Base-by-base conservation (phyloP, 2,797 vertebrate species). In the Xenentodon cancila region DNA sequence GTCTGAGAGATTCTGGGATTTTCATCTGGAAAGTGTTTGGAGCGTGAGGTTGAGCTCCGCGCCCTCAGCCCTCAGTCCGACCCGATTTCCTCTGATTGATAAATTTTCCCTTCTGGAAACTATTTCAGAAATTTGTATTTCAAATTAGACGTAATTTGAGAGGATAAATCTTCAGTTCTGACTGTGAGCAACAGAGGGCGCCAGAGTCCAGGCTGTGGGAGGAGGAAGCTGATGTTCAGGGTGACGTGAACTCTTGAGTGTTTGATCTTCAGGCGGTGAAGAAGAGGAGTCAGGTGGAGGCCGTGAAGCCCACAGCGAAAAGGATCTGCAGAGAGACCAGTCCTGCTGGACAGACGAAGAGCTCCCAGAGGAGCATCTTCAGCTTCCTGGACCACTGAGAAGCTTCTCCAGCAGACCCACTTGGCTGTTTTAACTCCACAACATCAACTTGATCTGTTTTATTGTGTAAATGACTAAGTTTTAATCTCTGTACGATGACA, bases 321-420 rank as follows among this genome's bases (percentile, higher is more conserved):
- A 81, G 92, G 17, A 45, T 84, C 4, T 92, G 93, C 64, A 79
- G 65, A 9, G 83, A 82, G 49, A 82, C 71, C 68, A 51, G 58
- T n/a, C 40, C 76, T 47, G 43, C 20, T 0, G 25, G 20, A 46
- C 79, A 45, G 53, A 21, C 59, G 0, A 64, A 72, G 32, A 85
- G 45, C 32, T 78, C 87, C 16, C 90, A 86, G 53, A 88, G 85
- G 68, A 94, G 94, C 73, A 91, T 94, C 71, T 94, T 94, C 76
- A 90, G 51, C 81, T 94, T 80, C 82, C 85, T 93, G 78, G 90
- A 89, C 58, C 90, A 89, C 87, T 94, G 82, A 93, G 18, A 19
- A 40, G 25, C 3, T 3, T 3, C 25, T 25, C 3, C 1, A 9
- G 3, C 0, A 12, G 45, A 44, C 21, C 27, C 21, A 64, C 51